Percentiles rank a stretch among this genome's conserved stretches.
Conservation (phyloP, 2,113 vertebrate species). For the Nothoprocta perdicaria region DNA sequence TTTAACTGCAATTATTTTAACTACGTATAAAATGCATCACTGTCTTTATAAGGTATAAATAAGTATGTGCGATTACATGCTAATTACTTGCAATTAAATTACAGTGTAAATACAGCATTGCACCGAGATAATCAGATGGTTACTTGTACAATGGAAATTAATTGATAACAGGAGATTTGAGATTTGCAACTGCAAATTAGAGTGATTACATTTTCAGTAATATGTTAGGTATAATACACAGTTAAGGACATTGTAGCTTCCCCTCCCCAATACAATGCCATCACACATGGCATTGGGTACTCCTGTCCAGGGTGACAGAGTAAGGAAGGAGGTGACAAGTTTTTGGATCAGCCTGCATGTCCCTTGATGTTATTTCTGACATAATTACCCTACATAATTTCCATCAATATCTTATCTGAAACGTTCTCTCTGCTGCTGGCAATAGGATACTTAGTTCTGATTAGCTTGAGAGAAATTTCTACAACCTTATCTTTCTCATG, state of each 20-base stretch:
- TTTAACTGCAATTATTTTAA: conserved; percentile 65
- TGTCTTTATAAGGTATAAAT: conserved; percentile 68
- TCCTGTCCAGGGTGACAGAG: background rate
- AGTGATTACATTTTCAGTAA: conserved; percentile 27
- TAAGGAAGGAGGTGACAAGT: background rate
- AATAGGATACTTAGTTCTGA: background rate
- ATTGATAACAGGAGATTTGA: conserved; percentile 76
- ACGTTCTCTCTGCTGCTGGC: background rate
- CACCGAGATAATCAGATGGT: conserved; percentile 73
- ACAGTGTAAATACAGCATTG: conserved; percentile 38
- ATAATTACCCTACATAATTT: background rate
- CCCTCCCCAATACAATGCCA: background rate
- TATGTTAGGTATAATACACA: background rate
- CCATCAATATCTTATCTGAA: background rate
- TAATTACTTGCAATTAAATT: conserved; percentile 74
- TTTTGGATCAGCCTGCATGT: background rate
- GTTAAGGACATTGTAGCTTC: background rate
- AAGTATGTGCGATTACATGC: conserved; percentile 68
- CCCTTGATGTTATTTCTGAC: background rate
- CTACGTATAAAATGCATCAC: conserved; percentile 1
- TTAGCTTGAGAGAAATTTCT: background rate
- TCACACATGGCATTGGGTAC: background rate
- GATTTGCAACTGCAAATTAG: conserved; percentile 64
- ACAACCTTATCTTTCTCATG: background rate
- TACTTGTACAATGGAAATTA: conserved; percentile 74